These are phyloP conservation scores for Physella acuta DNA, from an alignment of 1,140 invertebrate genomes.

Conservation along the genomic window DNA sequence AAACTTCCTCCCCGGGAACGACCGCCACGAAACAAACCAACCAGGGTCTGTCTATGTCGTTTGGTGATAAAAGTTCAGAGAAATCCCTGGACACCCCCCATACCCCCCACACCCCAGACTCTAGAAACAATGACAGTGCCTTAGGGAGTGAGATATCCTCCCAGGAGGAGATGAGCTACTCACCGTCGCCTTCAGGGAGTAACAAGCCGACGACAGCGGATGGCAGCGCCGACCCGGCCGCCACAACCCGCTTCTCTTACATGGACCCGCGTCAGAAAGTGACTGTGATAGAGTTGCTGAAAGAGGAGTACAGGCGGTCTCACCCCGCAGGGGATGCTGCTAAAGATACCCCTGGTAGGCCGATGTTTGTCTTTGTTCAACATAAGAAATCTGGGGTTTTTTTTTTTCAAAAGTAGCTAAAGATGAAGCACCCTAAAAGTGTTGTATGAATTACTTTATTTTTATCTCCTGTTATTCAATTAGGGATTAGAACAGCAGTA, in stretches of 20 bases:
- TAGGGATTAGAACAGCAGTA: too few species aligned
- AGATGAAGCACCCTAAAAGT: too few species aligned
- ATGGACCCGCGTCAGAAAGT: constrained; percentile 28
- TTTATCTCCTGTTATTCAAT: too few species aligned
- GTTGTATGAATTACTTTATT: too few species aligned
- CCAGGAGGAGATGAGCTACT: constrained; percentile 17
- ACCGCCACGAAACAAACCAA: neutral
- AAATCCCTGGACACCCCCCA: neutral
- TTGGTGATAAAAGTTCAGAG: neutral
- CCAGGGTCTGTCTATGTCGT: neutral
- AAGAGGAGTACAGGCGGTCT: constrained; percentile 47
- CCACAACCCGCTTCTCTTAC: neutral
- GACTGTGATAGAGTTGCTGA: constrained; percentile 51
- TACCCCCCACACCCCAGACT: neutral
- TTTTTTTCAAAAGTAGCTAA: too few species aligned
- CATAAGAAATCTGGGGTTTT: too few species aligned
- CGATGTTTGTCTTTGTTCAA: too few species aligned
- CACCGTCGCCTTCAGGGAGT: neutral
- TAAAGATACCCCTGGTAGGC: neutral
- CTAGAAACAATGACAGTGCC: constrained; percentile 22
- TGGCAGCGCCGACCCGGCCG: neutral
- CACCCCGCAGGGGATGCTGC: neutral
- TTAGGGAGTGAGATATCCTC: constrained; percentile 25
- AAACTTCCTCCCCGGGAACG: neutral
- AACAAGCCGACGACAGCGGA: constrained; percentile 26